A percentile compares a stretch with the other conserved stretches of the same genome.
Conservation (phyloP, 1,140 invertebrate genomes). For the Drosophila ercepeae region DNA sequence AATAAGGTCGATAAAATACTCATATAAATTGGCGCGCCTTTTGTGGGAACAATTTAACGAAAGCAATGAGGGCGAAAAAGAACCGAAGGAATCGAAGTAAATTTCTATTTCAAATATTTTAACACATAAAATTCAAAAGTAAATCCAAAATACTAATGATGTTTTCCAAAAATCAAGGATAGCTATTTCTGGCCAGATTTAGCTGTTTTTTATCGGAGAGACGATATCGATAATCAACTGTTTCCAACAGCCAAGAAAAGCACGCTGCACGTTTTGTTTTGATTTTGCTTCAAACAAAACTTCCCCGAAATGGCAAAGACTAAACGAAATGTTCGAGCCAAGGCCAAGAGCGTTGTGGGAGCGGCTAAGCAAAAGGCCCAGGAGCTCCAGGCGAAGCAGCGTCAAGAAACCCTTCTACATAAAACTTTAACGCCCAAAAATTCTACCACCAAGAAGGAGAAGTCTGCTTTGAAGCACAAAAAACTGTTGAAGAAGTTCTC, state of each 20-base stretch:
- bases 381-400: constrained; percentile 47
- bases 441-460: constrained; percentile 71
- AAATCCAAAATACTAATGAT: too few relatives aligned
- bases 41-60: neutral
- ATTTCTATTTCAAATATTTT: neutral
- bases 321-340: constrained; percentile 61
- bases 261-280: constrained; percentile 33
- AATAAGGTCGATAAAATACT: neutral
- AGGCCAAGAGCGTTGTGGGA: constrained; percentile 59
- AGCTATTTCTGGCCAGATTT: neutral
- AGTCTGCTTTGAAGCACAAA: constrained; percentile 64
- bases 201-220: neutral
- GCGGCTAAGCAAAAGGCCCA: constrained; percentile 62
- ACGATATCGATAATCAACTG: neutral
- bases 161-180: too few relatives aligned
- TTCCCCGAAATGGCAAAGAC: constrained; percentile 44
- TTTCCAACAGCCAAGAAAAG: neutral
- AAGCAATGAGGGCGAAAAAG: neutral
- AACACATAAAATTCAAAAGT: neutral
- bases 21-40: neutral
- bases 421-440: constrained; percentile 69
- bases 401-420: constrained; percentile 60
- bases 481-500: constrained; percentile 69
- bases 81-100: neutral
- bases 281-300: constrained; percentile 4